These are phyloP conservation scores for Sebastes elongatus DNA, from an alignment of 2,797 vertebrate genomes.

Conservation along the genomic window DNA sequence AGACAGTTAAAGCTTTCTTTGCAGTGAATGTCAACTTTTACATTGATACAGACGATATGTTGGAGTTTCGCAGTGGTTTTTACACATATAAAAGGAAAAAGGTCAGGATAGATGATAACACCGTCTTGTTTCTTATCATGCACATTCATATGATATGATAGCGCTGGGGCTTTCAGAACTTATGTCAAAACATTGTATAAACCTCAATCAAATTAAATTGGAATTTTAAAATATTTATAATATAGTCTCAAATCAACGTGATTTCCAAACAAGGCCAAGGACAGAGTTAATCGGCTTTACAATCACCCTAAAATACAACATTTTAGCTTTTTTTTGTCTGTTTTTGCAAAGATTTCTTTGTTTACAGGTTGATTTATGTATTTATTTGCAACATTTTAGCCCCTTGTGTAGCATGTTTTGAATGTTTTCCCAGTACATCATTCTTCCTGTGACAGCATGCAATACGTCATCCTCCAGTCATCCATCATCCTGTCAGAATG, in stretches of 20 bases:
- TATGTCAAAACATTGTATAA: neutral
- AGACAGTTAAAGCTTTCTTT: neutral
- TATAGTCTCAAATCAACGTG: neutral
- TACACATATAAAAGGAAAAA: neutral
- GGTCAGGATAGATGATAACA: neutral
- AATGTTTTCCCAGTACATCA: constrained; percentile 17
- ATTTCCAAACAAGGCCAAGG: neutral
- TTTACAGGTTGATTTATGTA: neutral
- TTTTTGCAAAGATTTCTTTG: neutral
- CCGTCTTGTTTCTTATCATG: neutral
- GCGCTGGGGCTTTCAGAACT: neutral
- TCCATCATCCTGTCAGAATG: constrained; percentile 5
- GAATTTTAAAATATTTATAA: neutral
- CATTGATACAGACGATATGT: neutral
- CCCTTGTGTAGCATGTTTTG: constrained; percentile 48
- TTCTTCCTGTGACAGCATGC: constrained; percentile 53
- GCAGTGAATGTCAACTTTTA: neutral
- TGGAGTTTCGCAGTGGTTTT: neutral
- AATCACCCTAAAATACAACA: neutral
- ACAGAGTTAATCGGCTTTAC: neutral
- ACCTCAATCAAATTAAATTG: neutral
- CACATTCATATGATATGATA: neutral
- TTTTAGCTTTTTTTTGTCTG: neutral
- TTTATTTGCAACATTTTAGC: constrained; percentile 32
- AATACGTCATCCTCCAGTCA: constrained; percentile 6